Evolutionary conservation across 2,797 vertebrate species (phyloP).

Genomic region (Takifugu rubripes): DNA sequence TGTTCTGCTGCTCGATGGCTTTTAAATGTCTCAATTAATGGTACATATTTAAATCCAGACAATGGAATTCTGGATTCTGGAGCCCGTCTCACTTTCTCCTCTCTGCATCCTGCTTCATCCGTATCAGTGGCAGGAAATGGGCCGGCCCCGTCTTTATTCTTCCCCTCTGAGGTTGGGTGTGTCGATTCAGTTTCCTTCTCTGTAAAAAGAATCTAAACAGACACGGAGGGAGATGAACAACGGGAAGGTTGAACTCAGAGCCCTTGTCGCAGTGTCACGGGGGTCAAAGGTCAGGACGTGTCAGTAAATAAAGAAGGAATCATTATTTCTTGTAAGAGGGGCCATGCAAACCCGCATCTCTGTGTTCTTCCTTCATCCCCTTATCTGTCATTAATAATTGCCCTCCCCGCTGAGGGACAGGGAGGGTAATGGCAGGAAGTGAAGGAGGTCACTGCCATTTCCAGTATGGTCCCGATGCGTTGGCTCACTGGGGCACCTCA

Average conservation of each 20-base stretch:
- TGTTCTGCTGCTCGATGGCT: not conserved
- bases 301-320: too few relatives aligned
- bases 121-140: constrained; percentile 60
- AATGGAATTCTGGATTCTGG: not conserved
- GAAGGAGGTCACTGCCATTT: constrained; percentile 43
- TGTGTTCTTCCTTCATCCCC: constrained; percentile 9
- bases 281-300: too few relatives aligned
- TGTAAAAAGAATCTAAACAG: constrained; percentile 28
- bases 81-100: not conserved
- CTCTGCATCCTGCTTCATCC: constrained; percentile 15
- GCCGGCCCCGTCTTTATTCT: constrained; percentile 37
- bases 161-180: constrained; percentile 57
- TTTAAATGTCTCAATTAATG: too few relatives aligned
- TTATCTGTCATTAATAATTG: constrained; percentile 52
- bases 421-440: constrained; percentile 33
- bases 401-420: constrained; percentile 26
- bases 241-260: not conserved
- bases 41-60: not conserved
- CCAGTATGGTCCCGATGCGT: constrained; percentile 9
- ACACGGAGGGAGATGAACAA: not conserved
- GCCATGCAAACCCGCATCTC: too few relatives aligned
- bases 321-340: too few relatives aligned
- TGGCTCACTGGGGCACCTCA: constrained; percentile 11
- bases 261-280: too few relatives aligned
- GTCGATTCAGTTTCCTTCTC: constrained; percentile 58